Base-by-base conservation (phyloP, 1,140 invertebrate species). In the Pomacea maculata region DNA sequence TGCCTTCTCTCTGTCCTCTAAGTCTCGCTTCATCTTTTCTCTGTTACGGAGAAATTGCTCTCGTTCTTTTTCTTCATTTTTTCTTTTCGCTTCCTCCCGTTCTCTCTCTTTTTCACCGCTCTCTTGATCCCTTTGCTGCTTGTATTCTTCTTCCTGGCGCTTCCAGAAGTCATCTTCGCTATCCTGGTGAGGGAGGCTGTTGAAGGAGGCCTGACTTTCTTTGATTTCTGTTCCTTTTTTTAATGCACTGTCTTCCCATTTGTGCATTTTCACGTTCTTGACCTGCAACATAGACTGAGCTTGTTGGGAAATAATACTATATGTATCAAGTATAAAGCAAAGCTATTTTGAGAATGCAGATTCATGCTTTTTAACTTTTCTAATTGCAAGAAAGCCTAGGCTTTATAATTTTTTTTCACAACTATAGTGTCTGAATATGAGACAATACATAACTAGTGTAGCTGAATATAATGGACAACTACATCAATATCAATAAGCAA, bases 1-100 rank as follows among this genome's bases (percentile, higher is more conserved):
- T 65, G 65, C 67, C 68, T 63, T 80, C 45, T 81, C 80, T 74
- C 73, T 80, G 17, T 76, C 83, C 29, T 86, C 84, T 78, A 63
- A 77, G 67, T 85, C 85, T 72, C 78, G 72, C 65, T 80, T 80
- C 54, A 76, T 68, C 77, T 80, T 79, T 55, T 85, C 80, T 75
- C 83, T 79, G 77, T 85, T 73, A 78, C 82, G 65, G n/a, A 78
- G 80, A 73, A 83, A 63, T 25, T 52, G 54, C 63, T 80, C 74
- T 34, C 64, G 64, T 63, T 67, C 71, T 65, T 79, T 57, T 25
- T 70, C 57, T 25, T 77, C 68, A 55, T 78, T 70, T 63, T 75
- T 79, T 63, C 52, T 63, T 29, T 67, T 63, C 19, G 52, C 55
- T 10, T 79, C 68, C 54, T 25, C 78, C n/a, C 11, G 52, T 29